Evolutionary conservation across 1,140 invertebrate species (phyloP).

Genomic region (Harpegnathos saltator): DNA sequence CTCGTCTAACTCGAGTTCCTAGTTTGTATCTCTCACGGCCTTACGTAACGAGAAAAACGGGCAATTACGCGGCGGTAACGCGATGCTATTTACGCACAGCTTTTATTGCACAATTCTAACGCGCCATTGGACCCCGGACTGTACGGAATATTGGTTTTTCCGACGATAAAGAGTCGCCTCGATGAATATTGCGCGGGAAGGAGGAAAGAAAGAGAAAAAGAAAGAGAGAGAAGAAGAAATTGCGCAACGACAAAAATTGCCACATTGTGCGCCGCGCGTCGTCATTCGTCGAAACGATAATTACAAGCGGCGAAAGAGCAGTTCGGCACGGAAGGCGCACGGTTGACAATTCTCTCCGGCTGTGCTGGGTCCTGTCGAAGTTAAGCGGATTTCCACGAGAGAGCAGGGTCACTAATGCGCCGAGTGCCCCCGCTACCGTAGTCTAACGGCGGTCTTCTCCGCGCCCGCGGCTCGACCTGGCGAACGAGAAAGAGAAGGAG

Average conservation of each 20-base stretch:
- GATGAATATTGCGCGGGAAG: neutral
- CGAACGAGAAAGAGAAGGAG: too few species aligned
- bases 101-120: constrained; percentile 37
- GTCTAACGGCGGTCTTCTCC: neutral
- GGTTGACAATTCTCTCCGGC: neutral
- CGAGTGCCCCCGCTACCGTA: neutral
- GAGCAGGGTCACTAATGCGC: constrained; percentile 1
- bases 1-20: constrained; percentile 25
- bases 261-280: neutral
- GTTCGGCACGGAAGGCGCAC: neutral
- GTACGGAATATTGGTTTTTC: constrained; percentile 1
- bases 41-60: constrained; percentile 37
- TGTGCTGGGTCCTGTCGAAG: constrained; percentile 24
- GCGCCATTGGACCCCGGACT: neutral
- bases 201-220: too few species aligned
- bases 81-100: constrained; percentile 12
- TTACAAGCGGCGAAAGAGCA: constrained; percentile 11
- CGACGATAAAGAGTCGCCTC: neutral
- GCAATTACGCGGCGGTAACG: constrained; percentile 32
- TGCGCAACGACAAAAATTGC: neutral
- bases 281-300: neutral
- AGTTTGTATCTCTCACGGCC: constrained; percentile 40
- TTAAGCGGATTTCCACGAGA: constrained; percentile 37
- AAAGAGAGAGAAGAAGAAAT: neutral
- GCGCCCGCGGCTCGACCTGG: neutral